Percentiles rank a stretch among this genome's conserved stretches.
Evolutionary conservation across 2,797 vertebrate species (phyloP).

Genomic region (Parambassis ranga): DNA sequence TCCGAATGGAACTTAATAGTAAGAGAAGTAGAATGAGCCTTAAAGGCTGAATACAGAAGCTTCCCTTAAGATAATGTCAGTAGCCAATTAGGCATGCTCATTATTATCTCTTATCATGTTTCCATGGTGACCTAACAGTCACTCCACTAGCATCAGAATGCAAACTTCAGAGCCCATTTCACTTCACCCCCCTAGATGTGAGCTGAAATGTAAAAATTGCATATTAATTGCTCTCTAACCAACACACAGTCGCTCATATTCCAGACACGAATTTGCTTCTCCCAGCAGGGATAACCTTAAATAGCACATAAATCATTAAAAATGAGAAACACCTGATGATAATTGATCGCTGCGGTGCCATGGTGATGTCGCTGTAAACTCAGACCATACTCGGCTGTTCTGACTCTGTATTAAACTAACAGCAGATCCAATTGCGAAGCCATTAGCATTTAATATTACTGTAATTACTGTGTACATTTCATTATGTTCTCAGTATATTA

Average conservation of each 20-base stretch:
- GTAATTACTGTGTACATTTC: conserved; percentile 82
- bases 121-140: conserved; percentile 35
- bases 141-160: neutral
- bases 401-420: conserved; percentile 59
- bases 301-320: conserved; percentile 19
- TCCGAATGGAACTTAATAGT: neutral
- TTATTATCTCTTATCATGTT: conserved; percentile 24
- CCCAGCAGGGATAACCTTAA: conserved; percentile 18
- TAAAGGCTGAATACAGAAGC: neutral
- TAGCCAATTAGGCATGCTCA: conserved; percentile 35
- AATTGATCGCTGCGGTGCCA: conserved; percentile 16
- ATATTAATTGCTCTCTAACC: conserved; percentile 33
- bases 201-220: conserved; percentile 30
- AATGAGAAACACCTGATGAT: conserved; percentile 51
- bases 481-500: conserved; percentile 77
- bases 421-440: conserved; percentile 66
- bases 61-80: conserved; percentile 12
- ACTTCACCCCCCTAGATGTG: neutral
- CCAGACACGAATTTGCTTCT: neutral
- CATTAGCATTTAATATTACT: conserved; percentile 75
- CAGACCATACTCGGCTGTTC: conserved; percentile 46
- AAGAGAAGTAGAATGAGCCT: neutral
- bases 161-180: conserved; percentile 15
- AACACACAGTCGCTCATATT: neutral
- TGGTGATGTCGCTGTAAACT: conserved; percentile 26